These are phyloP conservation scores for Arenaria interpres DNA, from an alignment of 2,113 vertebrate species.

Conservation along the genomic window DNA sequence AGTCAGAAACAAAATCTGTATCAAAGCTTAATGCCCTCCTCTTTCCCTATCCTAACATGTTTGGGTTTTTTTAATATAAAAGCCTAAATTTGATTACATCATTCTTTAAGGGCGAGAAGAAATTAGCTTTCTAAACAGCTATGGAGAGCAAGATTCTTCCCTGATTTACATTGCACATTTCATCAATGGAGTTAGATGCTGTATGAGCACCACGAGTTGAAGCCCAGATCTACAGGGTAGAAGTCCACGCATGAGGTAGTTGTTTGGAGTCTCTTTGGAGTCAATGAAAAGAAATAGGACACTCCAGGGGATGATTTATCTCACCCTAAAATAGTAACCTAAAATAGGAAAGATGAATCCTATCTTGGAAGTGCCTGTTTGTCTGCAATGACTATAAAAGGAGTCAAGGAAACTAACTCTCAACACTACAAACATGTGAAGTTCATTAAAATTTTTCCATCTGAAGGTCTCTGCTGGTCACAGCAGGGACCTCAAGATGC, in stretches of 20 bases:
- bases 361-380: neutral
- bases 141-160: neutral
- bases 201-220: neutral
- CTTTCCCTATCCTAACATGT: neutral
- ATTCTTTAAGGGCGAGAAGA: neutral
- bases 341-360: conserved; percentile 14
- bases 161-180: neutral
- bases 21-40: neutral
- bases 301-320: neutral
- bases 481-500: neutral
- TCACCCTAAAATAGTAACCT: conserved; percentile 3
- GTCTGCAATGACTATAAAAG: conserved; percentile 16
- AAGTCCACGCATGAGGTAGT: neutral
- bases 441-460: conserved; percentile 7
- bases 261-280: neutral
- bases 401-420: conserved; percentile 18
- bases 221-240: neutral
- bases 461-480: neutral
- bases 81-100: neutral
- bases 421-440: neutral
- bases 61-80: neutral
- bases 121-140: neutral
- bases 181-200: neutral
- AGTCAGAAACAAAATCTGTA: neutral
- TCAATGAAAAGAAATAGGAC: conserved; percentile 12